These are phyloP conservation scores for Drosophila santomea DNA, from an alignment of 1,140 invertebrate genomes.

Conservation along the genomic window DNA sequence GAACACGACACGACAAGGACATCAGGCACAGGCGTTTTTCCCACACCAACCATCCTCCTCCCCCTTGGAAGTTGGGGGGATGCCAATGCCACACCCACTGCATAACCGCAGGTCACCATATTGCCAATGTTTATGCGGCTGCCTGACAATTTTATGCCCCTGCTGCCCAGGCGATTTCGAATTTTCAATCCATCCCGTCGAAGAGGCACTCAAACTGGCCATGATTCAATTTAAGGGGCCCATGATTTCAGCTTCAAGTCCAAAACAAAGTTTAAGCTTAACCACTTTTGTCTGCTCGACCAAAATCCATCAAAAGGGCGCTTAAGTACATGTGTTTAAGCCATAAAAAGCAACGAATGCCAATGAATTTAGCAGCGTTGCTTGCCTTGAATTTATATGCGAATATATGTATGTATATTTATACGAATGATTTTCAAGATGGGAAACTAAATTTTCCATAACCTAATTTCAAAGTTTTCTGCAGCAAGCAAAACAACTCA, in stretches of 20 bases:
- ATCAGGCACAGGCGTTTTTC: constrained; percentile 12
- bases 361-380: background rate
- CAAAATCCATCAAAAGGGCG: background rate
- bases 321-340: background rate
- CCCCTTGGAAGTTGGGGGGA: background rate
- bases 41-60: background rate
- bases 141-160: constrained; percentile 54
- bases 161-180: constrained; percentile 32
- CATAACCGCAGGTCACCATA: constrained; percentile 60
- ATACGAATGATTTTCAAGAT: background rate
- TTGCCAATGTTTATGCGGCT: constrained; percentile 71
- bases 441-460: background rate
- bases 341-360: background rate
- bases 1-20: constrained; percentile 46
- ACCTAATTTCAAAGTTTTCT: too few species aligned
- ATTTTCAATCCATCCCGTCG: constrained; percentile 36
- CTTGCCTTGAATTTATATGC: background rate
- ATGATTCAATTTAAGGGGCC: constrained; percentile 39
- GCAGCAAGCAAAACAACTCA: background rate
- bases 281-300: background rate
- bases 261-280: background rate
- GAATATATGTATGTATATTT: too few species aligned
- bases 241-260: background rate
- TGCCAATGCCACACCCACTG: background rate
- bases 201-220: constrained; percentile 26